Conservation (phyloP, 2,113 vertebrate species). For the Myiopsitta monachus region DNA sequence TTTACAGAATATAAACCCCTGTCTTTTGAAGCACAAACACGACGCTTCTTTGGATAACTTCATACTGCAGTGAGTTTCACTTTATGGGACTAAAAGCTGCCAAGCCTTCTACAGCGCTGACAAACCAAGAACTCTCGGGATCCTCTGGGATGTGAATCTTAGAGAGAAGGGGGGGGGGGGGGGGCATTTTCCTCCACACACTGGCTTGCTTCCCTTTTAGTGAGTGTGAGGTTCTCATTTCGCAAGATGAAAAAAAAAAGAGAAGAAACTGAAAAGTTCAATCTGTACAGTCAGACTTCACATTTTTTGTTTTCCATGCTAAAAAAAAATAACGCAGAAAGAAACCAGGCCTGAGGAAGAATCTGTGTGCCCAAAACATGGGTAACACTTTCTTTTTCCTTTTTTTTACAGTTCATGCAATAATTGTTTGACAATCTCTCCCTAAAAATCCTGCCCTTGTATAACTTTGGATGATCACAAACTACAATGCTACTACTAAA, state of each 20-base stretch:
- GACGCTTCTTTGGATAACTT: neutral
- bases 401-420: neutral
- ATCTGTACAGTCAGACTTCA: neutral
- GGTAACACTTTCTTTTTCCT: neutral
- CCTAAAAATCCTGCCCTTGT: neutral
- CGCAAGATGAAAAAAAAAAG: neutral
- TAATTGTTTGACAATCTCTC: neutral
- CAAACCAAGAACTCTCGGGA: neutral
- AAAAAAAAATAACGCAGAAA: neutral
- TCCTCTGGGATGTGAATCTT: neutral
- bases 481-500: neutral
- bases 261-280: neutral
- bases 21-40: neutral
- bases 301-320: neutral
- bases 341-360: neutral
- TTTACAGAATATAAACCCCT: neutral
- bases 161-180: neutral
- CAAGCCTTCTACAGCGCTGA: neutral
- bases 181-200: neutral
- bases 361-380: neutral
- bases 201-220: neutral
- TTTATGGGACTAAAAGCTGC: neutral
- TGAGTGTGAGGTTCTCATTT: neutral
- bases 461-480: neutral
- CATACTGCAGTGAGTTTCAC: neutral